These are phyloP conservation scores for Clusia tigrina DNA, from an alignment of 2,888 invertebrate genomes.

Conservation along the genomic window DNA sequence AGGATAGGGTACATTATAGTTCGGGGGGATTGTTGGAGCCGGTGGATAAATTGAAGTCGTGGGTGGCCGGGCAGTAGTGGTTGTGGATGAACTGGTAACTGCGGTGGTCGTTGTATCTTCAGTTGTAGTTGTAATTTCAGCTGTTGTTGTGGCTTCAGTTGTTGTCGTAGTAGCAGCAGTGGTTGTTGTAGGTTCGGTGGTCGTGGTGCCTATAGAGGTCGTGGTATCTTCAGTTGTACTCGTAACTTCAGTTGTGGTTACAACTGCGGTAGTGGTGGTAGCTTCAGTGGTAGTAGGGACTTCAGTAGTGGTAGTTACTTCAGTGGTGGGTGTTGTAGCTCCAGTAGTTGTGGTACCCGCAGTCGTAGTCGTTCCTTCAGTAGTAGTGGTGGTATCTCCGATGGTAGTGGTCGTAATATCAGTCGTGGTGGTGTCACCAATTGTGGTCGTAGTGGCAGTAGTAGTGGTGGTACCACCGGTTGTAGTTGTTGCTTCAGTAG, in stretches of 20 bases:
- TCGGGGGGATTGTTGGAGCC: too few relatives aligned
- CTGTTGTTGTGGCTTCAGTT: background rate
- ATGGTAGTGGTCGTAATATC: background rate
- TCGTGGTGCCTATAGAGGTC: background rate
- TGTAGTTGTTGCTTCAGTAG: background rate
- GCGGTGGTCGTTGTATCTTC: conserved; percentile 10
- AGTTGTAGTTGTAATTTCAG: background rate
- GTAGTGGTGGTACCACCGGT: background rate
- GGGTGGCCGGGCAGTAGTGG: background rate
- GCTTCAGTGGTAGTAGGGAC: background rate
- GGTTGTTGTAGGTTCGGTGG: conserved; percentile 11
- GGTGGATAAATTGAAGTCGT: background rate
- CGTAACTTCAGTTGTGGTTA: background rate
- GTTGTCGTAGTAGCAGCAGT: background rate
- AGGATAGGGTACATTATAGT: too few relatives aligned
- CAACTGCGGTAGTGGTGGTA: background rate
- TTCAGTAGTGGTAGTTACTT: background rate
- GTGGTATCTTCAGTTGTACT: conserved; percentile 2
- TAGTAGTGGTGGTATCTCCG: background rate
- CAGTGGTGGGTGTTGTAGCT: background rate
- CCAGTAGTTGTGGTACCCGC: background rate
- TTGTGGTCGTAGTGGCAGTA: background rate
- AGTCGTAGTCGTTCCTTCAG: conserved; percentile 1
- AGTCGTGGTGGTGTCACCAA: conserved; percentile 5
- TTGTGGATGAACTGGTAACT: too few relatives aligned